A percentile compares a stretch with the other conserved stretches of the same genome.
These are phyloP conservation scores for Melanerpes formicivorus DNA, from an alignment of 2,113 vertebrate genomes.

Conservation along the genomic window DNA sequence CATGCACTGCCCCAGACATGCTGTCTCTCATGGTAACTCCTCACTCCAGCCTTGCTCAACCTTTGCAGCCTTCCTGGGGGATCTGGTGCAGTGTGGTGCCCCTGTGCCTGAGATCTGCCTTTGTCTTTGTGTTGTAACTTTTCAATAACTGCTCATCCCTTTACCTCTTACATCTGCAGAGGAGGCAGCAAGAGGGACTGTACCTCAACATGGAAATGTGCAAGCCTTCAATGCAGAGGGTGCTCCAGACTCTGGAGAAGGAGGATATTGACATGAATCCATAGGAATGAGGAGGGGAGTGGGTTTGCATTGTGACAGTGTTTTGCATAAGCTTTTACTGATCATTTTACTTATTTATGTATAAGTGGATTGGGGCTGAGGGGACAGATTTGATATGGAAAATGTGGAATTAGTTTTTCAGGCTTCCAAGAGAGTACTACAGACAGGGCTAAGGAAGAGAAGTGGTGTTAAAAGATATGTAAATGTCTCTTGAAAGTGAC, in stretches of 20 bases:
- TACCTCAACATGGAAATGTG: not conserved
- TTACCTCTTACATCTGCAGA: not conserved
- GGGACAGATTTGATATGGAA: not conserved
- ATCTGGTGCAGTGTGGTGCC: rapidly evolving
- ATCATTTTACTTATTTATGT: no score
- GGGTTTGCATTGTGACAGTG: not conserved
- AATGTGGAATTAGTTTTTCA: constrained; percentile 28
- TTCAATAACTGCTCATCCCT: not conserved
- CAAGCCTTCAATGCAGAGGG: not conserved
- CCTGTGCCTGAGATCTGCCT: rapidly evolving
- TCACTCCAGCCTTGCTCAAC: not conserved
- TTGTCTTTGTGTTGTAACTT: not conserved
- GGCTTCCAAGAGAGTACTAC: not conserved
- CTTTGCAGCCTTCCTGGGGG: not conserved
- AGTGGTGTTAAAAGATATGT: not conserved
- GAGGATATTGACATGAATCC: not conserved
- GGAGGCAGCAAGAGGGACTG: not conserved
- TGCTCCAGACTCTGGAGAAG: not conserved
- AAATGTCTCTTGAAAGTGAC: constrained; percentile 11
- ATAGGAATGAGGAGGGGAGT: not conserved
- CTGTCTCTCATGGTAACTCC: not conserved
- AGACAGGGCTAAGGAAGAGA: not conserved
- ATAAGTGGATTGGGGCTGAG: not conserved
- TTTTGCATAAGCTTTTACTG: not conserved
- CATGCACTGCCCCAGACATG: not conserved